These are phyloP conservation scores for Indicator indicator DNA, from an alignment of 2,113 vertebrate species.

Conservation along the genomic window DNA sequence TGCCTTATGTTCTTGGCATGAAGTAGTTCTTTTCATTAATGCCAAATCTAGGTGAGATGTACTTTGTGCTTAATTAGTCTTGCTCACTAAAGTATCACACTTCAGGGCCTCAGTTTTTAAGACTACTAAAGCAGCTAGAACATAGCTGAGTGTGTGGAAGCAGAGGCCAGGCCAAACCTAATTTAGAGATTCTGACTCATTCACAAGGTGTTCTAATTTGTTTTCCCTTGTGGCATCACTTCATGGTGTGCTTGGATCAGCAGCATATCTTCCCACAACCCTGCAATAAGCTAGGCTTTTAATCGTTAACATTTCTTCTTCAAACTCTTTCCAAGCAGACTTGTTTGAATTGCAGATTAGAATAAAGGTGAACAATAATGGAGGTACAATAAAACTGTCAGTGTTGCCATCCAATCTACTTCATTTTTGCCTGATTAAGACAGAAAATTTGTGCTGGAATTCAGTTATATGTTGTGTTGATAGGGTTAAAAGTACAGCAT, in stretches of 20 bases:
- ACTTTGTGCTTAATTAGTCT: not conserved
- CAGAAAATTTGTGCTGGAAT: not conserved
- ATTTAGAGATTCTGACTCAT: not conserved
- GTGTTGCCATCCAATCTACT: not conserved
- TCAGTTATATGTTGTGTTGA: not conserved
- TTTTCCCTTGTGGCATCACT: not conserved
- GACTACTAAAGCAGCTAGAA: not conserved
- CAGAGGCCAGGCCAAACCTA: not conserved
- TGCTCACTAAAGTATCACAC: not conserved
- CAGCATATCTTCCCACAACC: not conserved
- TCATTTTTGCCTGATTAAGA: not conserved
- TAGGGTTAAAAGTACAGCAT: not conserved
- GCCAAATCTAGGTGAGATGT: not conserved
- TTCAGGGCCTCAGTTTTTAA: not conserved
- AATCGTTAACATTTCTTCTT: not conserved
- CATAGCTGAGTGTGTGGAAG: not conserved
- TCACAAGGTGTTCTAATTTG: not conserved
- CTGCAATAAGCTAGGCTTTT: not conserved
- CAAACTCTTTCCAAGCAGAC: not conserved
- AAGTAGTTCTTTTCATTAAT: not conserved
- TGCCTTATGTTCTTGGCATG: not conserved
- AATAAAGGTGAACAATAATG: not conserved
- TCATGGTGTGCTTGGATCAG: not conserved
- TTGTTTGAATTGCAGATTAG: slow-evolving; percentile 4
- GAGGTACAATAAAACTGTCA: not conserved